Conservation (phyloP, 1,140 invertebrate species). For the Musca vetustissima region DNA sequence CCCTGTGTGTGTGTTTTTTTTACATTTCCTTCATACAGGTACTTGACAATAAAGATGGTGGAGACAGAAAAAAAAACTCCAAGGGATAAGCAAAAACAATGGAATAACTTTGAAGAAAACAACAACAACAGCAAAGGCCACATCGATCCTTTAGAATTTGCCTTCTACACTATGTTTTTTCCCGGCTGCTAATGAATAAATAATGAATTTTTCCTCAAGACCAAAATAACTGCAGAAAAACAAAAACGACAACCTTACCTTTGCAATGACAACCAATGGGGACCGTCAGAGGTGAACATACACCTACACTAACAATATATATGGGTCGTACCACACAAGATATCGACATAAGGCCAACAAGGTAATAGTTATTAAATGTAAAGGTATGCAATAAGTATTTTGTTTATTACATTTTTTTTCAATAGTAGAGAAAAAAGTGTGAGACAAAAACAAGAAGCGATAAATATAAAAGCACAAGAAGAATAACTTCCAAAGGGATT, state of each 20-base stretch:
- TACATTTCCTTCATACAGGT: neutral
- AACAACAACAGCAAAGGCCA: neutral
- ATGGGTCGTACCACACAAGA: neutral
- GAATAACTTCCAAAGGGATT: too few species aligned
- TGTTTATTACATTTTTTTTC: conserved; percentile 3
- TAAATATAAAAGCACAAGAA: too few species aligned
- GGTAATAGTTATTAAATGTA: conserved; percentile 9
- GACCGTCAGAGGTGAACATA: neutral
- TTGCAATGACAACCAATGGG: neutral
- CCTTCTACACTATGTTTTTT: conserved; percentile 2
- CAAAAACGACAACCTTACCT: neutral
- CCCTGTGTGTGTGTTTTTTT: neutral
- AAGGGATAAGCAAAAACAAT: too few species aligned
- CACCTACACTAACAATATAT: neutral
- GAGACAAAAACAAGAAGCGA: too few species aligned
- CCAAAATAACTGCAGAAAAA: neutral
- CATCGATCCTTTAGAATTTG: conserved; percentile 2
- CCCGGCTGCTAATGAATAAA: conserved; percentile 17
- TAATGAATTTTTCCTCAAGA: conserved; percentile 14
- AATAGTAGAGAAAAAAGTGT: too few species aligned
- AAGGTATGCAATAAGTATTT: conserved; percentile 23
- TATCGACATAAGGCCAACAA: too few species aligned
- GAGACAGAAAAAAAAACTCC: too few species aligned
- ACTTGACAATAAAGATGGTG: too few species aligned
- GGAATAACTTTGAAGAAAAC: too few species aligned